Base-by-base conservation (phyloP, 1,140 invertebrate genomes). In the Nebria ingens region DNA sequence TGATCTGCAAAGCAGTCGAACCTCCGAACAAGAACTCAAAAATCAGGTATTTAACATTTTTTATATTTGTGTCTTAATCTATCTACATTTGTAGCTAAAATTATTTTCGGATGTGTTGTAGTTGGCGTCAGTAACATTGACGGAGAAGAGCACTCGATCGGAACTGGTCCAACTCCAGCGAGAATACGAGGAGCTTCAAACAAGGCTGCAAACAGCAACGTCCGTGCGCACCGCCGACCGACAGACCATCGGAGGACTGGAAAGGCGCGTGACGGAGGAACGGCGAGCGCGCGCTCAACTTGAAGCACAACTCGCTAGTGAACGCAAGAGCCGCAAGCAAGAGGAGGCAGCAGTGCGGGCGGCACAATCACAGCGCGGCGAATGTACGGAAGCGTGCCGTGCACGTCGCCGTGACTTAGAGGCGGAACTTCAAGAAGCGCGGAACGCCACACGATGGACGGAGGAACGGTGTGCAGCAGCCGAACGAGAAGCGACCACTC, bases 251-350 rank as follows among this genome's bases (percentile, higher is more conserved):
- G 76, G 80, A 40, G 76, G 77, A 19, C 69, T 89, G 58, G 92
- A 97, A 71, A 83, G 89, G 59, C 81, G 87, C 58, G 74, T 96
- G 51, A 81, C 81, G 51, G 93, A 97, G 58, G 93, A 96, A 70
- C 77, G 87, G 22, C 84, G 89, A 62, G 76, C 83, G 61, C 80
- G 87, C 59, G 76, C 78, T 50, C 76, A 79, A 15, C 76, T 84
- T 20, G 92, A 96, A 70, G 76, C 82, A 55, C 89, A 93, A 66
- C 71, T 94, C 29, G 73, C 78, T 52, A 77, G 83, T 50, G 89
- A 92, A 64, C 79, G 87, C 58, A 86, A 86, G 68, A 80, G 76
- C 38, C 82, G 83, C 60, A 86, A 77, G 61, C 65, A 81, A 57
- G 84, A 84, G 59, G 84, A 85, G 59, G 79, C 84, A 62, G 80